Evolutionary conservation across 2,797 vertebrate species (phyloP), one percentile per base, ranked within the genome.

Genomic region (Ctenosaura bakeri): DNA sequence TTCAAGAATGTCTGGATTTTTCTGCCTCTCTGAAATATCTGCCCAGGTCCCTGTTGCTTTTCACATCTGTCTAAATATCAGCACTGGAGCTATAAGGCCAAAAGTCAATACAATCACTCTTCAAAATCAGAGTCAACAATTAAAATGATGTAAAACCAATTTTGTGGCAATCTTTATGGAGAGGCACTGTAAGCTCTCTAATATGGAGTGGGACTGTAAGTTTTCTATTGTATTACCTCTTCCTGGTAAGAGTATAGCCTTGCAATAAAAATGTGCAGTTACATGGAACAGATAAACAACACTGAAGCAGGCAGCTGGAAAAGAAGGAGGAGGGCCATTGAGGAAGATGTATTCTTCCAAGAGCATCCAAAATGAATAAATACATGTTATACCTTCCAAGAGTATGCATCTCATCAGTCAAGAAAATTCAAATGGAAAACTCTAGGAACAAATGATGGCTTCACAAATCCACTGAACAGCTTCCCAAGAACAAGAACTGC

Each of bases 1-100:
- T 96, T 78, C 89, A 94, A 94, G 94, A 95, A 95, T 77, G 50
- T 92, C 85, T 95, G 38, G 88, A 93, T 94, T 88, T 5, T 92
- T 92, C 91, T 94, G 86, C 16, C 86, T 93, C 38, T 92, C 87
- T 89, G 73, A 94, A 96, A 92, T 69, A 78, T 78, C 90, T 95
- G 91, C 89, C 83, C 88, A 73, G 94, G 90, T 94, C 81, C 38
- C 85, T 91, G 76, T 93, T 94, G 7, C 26, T 95, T 89, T 91
- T 95, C 76, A n/a, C 77, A 71, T 94, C 91, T 94, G 74, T 93
- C 91, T 94, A 94, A 95, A 95, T 73, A 88, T 22, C 81, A 92
- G 89, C 64, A 80, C 79, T 88, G 54, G 46, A 92, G 69, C 54
- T 86, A 64, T 2, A 84, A 95, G 93, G 94, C 73, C 66, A 91